Evolutionary conservation across 2,888 invertebrate genomes (phyloP), one percentile per base, ranked within the genome.

Genomic region (Coenonympha arcania): DNA sequence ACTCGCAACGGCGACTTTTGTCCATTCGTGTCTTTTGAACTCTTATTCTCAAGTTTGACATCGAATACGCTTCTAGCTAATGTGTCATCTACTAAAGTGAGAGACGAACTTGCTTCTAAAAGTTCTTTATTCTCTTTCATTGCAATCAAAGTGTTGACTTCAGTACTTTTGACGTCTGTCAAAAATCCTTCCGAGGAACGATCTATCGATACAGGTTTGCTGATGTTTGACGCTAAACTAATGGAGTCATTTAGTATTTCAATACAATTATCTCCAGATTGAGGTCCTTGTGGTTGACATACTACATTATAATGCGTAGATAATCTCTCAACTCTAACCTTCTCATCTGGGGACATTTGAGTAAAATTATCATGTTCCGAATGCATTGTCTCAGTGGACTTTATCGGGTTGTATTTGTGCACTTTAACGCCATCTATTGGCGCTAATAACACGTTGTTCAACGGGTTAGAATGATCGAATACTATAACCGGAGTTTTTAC

Each of bases 71-170:
- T 58, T 6, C 55, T 55, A 0, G 50, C 45, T 1, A 68, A 11
- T 0, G 66, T 62, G 4, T 80, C 79, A n/a, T 84, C 80, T 0
- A 82, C 79, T 11, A 84, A 46, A 0, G 80, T 84, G 0, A 84
- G 56, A 0, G 81, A 79, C 0, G 85, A 83, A 40, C 68, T 72
- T 0, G 62, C 57, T 40, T 74, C 69, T 0, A 83, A 50, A 4
- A 85, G 52, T 9, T 78, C 76, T 22, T 64, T 71, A 33, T 79
- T 79, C 0, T 51, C 63, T 57, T 77, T 80, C 84, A 85, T 84
- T 3, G 62, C 67, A 36, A 85, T 81, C 0, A 70, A 11, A 0
- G 84, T 83, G 47, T 84, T 84, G 0, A 70, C 69, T 62, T 78
- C 70, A 0, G 55, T 66, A 18, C 76, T 67, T 52, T 59, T 73